Evolutionary conservation across 2,888 invertebrate species (phyloP), one percentile per base, ranked within the genome.

Genomic region (Drosophila gaucha): DNA sequence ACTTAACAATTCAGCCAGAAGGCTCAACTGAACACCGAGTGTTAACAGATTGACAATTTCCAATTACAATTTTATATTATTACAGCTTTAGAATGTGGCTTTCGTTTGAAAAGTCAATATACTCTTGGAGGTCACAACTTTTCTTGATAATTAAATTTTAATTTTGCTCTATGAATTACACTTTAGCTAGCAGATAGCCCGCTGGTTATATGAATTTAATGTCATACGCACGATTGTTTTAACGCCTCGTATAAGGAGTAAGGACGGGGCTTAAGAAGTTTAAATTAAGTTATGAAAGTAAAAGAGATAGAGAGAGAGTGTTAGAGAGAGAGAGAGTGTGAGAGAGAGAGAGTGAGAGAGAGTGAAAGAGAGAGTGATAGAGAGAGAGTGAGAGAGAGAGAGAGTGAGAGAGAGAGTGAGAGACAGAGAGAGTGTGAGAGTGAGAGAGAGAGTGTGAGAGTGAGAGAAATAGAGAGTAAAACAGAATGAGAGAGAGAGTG

Each of bases 1-100:
- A n/a, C 14, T 41, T 31, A 4, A 54, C 46, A 47, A 55, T 58
- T 24, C 14, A 35, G 14, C 14, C 30, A 49, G 18, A 10, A 16
- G 2, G 3, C 24, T 20, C 4, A 36, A 12, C 22, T 6, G 43
- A n/a, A 14, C 18, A 18, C 5, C 12, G 4, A 12, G 8, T 49
- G 35, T 22, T 18, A 16, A 47, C 26, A 33, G 24, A 12, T 47
- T 44, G 12, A 52, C 6, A 35, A 35, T 39, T 35, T 57, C 9
- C 36, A 28, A 47, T 20, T 38, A 3, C 3, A 16, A 46, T 66
- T 24, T 38, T 8, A 33, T 31, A 36, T 33, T 14, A 35, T 41
- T 22, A 16, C 2, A n/a, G 18, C 6, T 3, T 36, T 24, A 33
- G 12, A 9, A 10, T 26, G 36, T 26, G n/a, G 28, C n/a, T 36